A percentile compares a stretch with the other conserved stretches of the same genome.
Evolutionary conservation across 2,888 invertebrate genomes (phyloP).

Genomic region (Danaus chrysippus): DNA sequence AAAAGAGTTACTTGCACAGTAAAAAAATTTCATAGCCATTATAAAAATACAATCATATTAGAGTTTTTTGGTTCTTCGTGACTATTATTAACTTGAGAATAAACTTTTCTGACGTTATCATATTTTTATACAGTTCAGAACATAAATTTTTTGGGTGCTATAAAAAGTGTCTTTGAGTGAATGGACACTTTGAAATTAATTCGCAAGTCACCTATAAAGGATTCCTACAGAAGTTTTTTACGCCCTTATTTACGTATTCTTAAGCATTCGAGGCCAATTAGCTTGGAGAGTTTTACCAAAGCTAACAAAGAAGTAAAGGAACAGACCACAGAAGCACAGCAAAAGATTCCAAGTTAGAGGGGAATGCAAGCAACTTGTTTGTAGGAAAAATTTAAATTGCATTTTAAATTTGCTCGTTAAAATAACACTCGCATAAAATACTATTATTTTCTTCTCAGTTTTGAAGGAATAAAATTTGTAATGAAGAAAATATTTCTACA

Average conservation of each 20-base stretch:
- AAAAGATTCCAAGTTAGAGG: conserved; percentile 63
- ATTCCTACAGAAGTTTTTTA: conserved; percentile 23
- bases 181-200: conserved; percentile 24
- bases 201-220: conserved; percentile 23
- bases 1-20: too few species aligned
- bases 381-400: conserved; percentile 72
- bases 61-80: too few species aligned
- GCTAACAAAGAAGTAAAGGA: conserved; percentile 55
- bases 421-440: conserved; percentile 45
- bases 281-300: conserved; percentile 45
- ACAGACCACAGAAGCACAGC: conserved; percentile 58
- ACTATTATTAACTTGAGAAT: too few species aligned
- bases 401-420: conserved; percentile 72
- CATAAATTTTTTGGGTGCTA: conserved; percentile 3
- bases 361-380: conserved; percentile 69
- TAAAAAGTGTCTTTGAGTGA: conserved; percentile 18
- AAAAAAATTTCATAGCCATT: too few species aligned
- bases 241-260: conserved; percentile 33
- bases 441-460: conserved; percentile 18
- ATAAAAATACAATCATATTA: too few species aligned
- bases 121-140: not conserved
- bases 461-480: not conserved
- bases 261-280: conserved; percentile 48
- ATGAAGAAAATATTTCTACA: too few species aligned
- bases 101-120: not conserved